phyloP scores from a whole-genome alignment of 2,888 invertebrate genomes.

The Stictocephala bisonia region DNA sequence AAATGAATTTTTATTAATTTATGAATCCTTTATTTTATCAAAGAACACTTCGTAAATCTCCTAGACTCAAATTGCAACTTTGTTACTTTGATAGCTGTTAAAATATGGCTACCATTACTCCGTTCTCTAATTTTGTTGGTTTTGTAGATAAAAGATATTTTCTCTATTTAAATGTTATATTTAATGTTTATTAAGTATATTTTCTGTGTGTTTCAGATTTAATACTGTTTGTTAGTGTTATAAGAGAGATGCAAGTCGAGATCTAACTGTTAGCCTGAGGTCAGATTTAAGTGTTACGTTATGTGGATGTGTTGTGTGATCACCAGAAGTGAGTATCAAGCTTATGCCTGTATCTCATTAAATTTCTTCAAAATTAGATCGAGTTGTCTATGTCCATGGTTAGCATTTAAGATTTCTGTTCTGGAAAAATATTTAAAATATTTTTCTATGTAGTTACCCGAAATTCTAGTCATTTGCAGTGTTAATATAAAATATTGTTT shows the following conservation, averaged over 20 bases:
- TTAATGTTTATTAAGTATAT: background rate
- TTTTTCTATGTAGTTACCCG: conserved; percentile 10
- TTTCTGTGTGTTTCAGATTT: conserved; percentile 23
- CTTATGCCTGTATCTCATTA: background rate
- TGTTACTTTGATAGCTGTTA: no score
- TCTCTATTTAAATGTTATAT: background rate
- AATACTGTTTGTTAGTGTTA: conserved; percentile 25
- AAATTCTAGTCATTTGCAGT: conserved; percentile 23
- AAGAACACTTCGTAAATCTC: no score
- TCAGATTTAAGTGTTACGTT: conserved; percentile 21
- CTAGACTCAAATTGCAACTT: no score
- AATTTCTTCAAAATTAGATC: no score
- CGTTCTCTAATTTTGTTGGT: no score
- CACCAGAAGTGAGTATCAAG: background rate
- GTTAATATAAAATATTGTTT: conserved; percentile 9
- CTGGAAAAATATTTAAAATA: background rate
- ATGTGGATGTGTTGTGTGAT: conserved; percentile 17
- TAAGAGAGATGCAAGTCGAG: conserved; percentile 10
- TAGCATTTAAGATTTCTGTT: no score
- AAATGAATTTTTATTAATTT: no score
- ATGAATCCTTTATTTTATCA: no score
- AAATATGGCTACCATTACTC: no score
- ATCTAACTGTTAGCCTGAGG: background rate
- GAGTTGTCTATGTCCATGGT: no score
- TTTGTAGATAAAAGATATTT: background rate